Evolutionary conservation across 2,888 invertebrate species (phyloP).

Genomic region (Drosophila picticornis): DNA sequence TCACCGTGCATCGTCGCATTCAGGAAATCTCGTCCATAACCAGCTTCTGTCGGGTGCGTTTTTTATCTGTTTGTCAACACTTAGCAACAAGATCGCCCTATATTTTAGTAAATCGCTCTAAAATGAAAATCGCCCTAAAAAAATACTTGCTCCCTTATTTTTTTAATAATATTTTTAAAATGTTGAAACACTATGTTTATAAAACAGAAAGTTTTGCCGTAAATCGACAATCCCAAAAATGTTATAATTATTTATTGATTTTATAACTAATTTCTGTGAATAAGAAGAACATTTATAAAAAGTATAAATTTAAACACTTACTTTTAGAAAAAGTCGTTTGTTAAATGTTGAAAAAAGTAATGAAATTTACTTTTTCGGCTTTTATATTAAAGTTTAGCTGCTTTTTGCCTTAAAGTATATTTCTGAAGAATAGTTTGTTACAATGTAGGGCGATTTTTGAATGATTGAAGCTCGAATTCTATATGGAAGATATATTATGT

Average conservation of each 20-base stretch:
- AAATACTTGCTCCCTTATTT: no score
- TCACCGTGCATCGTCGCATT: slow-evolving; percentile 94
- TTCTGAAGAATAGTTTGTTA: neutral
- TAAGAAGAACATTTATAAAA: no score
- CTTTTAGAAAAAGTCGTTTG: no score
- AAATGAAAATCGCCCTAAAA: neutral
- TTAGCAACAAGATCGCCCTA: neutral
- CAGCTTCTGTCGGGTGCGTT: slow-evolving; percentile 92
- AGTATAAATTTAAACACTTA: no score
- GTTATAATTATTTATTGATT: no score
- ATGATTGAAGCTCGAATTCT: neutral
- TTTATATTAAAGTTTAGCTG: neutral
- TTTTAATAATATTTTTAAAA: no score
- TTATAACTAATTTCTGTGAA: no score
- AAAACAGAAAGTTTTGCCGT: no score
- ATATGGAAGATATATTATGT: neutral
- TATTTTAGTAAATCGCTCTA: neutral
- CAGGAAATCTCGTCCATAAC: slow-evolving; percentile 96
- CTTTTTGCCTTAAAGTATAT: neutral
- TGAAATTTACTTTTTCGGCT: neutral
- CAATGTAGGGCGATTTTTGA: neutral
- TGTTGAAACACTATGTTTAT: no score
- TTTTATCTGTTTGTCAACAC: neutral
- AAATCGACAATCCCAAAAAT: no score
- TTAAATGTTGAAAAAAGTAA: neutral